Conservation (phyloP, 2,113 vertebrate genomes). For the Percina caprodes region DNA sequence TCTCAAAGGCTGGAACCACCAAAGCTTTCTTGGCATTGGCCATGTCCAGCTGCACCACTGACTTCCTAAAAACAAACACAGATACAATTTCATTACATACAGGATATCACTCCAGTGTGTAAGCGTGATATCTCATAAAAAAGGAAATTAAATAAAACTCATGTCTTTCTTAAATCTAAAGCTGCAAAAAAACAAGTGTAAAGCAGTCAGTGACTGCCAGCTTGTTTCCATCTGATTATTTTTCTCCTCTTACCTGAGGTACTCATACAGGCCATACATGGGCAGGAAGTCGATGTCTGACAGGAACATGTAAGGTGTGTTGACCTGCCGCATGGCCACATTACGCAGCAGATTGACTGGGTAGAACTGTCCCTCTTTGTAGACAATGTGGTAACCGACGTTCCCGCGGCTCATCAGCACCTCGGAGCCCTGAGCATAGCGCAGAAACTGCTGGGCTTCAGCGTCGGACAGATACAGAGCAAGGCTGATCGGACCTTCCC, state of each 20-base stretch:
- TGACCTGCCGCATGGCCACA: conserved; percentile 97
- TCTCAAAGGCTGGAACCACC: conserved; percentile 97
- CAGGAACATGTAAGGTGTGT: conserved; percentile 97
- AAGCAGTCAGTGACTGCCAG: not conserved
- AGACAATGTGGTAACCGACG: conserved; percentile 97
- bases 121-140: not conserved
- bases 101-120: not conserved
- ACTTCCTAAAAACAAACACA: conserved; percentile 86
- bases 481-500: conserved; percentile 98
- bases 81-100: not conserved
- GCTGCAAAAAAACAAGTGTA: not conserved
- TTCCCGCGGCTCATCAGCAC: conserved; percentile 96
- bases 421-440: conserved; percentile 98
- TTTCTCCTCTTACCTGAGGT: conserved; percentile 90
- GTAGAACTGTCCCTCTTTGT: conserved; percentile 99
- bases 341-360: conserved; percentile 97
- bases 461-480: conserved; percentile 98
- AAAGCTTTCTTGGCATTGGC: conserved; percentile 95
- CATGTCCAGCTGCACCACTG: conserved; percentile 94
- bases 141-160: not conserved
- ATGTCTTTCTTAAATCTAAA: not conserved
- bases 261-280: conserved; percentile 99
- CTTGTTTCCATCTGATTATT: not conserved
- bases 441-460: conserved; percentile 98
- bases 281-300: conserved; percentile 99